Conservation (phyloP, 2,888 invertebrate species). For the Cataglyphis albicans region DNA sequence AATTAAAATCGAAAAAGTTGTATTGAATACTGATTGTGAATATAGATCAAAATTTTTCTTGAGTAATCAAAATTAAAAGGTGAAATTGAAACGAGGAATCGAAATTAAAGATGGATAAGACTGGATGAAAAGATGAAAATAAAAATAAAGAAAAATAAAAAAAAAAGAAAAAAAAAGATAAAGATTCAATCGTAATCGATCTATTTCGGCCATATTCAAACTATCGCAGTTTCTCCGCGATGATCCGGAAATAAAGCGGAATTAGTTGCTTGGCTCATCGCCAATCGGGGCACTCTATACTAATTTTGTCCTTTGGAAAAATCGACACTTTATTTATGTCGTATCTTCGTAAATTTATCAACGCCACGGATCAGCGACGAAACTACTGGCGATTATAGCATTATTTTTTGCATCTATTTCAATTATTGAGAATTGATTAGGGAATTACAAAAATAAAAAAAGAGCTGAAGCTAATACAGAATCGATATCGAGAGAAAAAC, state of each 20-base stretch:
- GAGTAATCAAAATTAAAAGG: no score
- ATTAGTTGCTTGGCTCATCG: conserved; percentile 76
- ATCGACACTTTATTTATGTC: conserved; percentile 71
- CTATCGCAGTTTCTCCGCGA: conserved; percentile 55
- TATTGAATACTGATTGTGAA: no score
- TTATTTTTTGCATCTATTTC: neutral
- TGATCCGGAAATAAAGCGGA: conserved; percentile 83
- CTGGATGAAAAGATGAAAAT: no score
- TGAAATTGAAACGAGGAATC: no score
- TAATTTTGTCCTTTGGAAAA: conserved; percentile 75
- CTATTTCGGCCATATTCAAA: conserved; percentile 28
- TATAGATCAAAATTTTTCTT: no score
- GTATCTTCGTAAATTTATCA: conserved; percentile 63
- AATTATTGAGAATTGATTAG: neutral
- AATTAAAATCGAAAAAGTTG: no score
- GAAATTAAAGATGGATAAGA: no score
- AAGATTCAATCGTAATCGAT: conserved; percentile 41
- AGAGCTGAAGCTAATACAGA: neutral
- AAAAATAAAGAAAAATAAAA: no score
- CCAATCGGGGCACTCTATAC: conserved; percentile 67
- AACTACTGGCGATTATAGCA: neutral
- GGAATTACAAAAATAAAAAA: neutral
- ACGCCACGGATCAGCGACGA: conserved; percentile 43
- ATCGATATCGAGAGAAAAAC: neutral
- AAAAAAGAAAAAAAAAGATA: no score